Evolutionary conservation across 2,797 vertebrate species (phyloP).

Genomic region (Brotula barbata): DNA sequence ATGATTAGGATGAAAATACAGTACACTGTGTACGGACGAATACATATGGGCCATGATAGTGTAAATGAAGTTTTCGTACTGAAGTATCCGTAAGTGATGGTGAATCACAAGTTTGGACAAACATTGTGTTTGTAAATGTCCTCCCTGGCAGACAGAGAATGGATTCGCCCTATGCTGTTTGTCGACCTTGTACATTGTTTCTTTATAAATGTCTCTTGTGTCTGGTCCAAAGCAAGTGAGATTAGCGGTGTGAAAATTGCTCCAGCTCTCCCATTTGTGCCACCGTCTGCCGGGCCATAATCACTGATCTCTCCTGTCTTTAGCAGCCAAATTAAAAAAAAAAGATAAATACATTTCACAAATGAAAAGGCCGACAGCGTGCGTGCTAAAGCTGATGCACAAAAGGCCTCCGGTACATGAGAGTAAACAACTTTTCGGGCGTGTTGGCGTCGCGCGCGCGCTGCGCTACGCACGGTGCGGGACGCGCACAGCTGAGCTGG

Average conservation of each 20-base stretch:
- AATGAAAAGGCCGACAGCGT: constrained; percentile 62
- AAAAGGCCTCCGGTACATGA: constrained; percentile 60
- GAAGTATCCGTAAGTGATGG: too few relatives aligned
- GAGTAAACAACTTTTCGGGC: constrained; percentile 24
- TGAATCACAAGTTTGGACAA: too few relatives aligned
- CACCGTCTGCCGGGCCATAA: constrained; percentile 36
- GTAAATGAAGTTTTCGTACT: too few relatives aligned
- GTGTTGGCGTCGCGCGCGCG: not conserved
- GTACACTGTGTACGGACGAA: too few relatives aligned
- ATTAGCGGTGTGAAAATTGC: constrained; percentile 59
- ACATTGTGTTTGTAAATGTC: constrained; percentile 44
- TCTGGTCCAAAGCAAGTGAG: constrained; percentile 51
- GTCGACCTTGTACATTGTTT: constrained; percentile 65
- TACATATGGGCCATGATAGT: too few relatives aligned
- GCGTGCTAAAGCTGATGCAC: constrained; percentile 52
- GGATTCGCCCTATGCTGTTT: constrained; percentile 57
- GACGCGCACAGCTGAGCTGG: constrained; percentile 28
- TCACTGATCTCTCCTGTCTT: constrained; percentile 57
- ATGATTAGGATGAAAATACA: too few relatives aligned
- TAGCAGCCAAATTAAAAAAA: constrained; percentile 51
- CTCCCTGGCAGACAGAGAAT: constrained; percentile 45
- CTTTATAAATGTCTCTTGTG: constrained; percentile 55
- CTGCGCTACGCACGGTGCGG: constrained; percentile 1
- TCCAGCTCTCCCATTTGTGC: constrained; percentile 37
- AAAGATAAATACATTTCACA: constrained; percentile 66